These are phyloP conservation scores for Phoenicopterus ruber DNA, from an alignment of 2,113 vertebrate species.

Conservation along the genomic window DNA sequence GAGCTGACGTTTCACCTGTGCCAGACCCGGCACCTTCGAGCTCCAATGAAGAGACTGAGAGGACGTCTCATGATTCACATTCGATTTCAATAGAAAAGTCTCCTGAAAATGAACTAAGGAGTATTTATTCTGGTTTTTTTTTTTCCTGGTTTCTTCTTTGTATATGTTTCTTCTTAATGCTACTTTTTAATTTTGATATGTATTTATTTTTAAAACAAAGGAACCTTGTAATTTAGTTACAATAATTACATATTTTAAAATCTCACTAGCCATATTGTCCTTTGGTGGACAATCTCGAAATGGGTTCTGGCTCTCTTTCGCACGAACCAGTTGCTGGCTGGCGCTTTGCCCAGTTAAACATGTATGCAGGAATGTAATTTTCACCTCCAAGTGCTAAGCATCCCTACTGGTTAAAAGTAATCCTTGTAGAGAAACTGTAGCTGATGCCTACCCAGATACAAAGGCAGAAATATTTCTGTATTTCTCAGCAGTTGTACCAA, in stretches of 20 bases:
- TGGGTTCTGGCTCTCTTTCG: neutral
- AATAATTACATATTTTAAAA: neutral
- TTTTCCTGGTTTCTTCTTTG: neutral
- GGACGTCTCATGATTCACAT: neutral
- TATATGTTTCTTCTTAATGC: neutral
- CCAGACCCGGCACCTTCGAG: neutral
- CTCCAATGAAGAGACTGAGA: neutral
- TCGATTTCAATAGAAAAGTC: neutral
- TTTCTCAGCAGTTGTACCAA: neutral
- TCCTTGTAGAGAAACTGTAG: neutral
- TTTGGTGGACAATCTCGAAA: neutral
- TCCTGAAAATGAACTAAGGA: neutral
- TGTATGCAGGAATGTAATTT: neutral
- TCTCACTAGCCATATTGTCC: neutral
- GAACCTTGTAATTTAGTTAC: neutral
- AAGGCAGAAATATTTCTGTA: neutral
- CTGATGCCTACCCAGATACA: neutral
- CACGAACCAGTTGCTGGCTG: neutral
- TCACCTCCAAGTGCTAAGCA: neutral
- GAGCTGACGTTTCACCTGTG: neutral
- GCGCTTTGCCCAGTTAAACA: neutral
- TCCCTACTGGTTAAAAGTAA: neutral
- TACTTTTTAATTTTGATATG: neutral
- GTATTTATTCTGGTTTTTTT: neutral
- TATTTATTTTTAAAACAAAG: neutral